These are phyloP conservation scores for Luidia sarsii DNA, from an alignment of 53 echinoderm and acorn worm species.

Conservation along the genomic window DNA sequence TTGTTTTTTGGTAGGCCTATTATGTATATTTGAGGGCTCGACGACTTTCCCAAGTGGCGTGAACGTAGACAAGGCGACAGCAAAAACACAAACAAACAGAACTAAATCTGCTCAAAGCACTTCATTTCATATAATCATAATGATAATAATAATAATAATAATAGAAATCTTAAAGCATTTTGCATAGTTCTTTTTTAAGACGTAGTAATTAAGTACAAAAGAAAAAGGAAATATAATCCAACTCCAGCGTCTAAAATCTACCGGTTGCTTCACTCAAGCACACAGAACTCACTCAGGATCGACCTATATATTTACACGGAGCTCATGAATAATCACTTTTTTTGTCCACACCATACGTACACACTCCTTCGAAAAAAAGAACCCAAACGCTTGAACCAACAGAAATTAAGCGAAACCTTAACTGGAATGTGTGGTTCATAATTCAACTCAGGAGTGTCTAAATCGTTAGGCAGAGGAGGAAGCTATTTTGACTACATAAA, in stretches of 20 bases:
- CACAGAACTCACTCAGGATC: not conserved
- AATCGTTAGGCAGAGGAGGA: no score
- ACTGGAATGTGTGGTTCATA: conserved; percentile 25
- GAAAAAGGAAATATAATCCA: conserved; percentile 12
- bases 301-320: not conserved
- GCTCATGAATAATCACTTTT: not conserved
- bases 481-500: no score
- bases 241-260: not conserved
- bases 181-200: conserved; percentile 68
- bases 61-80: not conserved
- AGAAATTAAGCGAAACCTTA: conserved; percentile 14
- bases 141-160: conserved; percentile 16
- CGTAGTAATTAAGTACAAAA: conserved; percentile 50
- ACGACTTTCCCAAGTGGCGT: not conserved
- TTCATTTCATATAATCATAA: not conserved
- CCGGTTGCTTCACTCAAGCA: no score
- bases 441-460: no score
- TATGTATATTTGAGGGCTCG: no score
- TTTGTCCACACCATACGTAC: conserved; percentile 31
- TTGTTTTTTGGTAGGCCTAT: no score
- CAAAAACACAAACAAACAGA: conserved; percentile 21
- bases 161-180: conserved; percentile 56
- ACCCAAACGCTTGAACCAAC: not conserved
- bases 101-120: conserved; percentile 41
- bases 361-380: conserved; percentile 16